Base-by-base conservation (phyloP, 1,140 invertebrate species). In the Drosophila bipectinata region DNA sequence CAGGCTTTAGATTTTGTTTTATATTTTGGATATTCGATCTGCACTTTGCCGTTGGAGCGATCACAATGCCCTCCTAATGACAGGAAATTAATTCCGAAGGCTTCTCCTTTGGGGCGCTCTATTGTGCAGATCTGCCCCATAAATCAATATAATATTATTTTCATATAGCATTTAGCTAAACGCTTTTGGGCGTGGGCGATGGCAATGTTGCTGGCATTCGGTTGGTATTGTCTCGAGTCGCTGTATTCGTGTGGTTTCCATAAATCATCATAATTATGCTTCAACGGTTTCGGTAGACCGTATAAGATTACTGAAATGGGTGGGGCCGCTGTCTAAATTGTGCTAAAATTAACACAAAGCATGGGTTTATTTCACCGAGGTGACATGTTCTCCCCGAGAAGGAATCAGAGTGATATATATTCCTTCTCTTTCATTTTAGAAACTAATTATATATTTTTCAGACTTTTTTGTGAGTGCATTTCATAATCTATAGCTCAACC, bases 221-320 rank as follows among this genome's bases (percentile, higher is more conserved):
- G 63, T 67, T 52, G 47, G 51, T 24, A 68, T 79, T 76, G 66
- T 78, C 55, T 66, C 41, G 73, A 69, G 52, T 49, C 47, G 63
- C 28, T 61, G 49, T 59, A 51, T 44, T 32, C 51, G 26, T 68
- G 54, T 57, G 58, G 62, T 49, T 60, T 45, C 55, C 66, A 87
- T 87, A 82, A 87, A 87, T 87, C 82, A 87, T 63, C 45, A 61
- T 87, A 87, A 85, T 85, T 78, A 85, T 78, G 57, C 62, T 74
- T 81, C 63, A 84, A 73, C 66, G 72, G 72, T 68, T 76, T 62
- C 64, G 53, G 57, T 59, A 71, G 64, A 69, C 52, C 63, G 63
- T 85, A 79, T 84, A 56, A 52, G 55, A 57, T 84, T 73, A 60
- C 82, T 15, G 24, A 18, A 57, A 49, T 47, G 77, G 81, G 77